Conservation (phyloP, 2,113 vertebrate species). For the Gnathonemus longibarbis region DNA sequence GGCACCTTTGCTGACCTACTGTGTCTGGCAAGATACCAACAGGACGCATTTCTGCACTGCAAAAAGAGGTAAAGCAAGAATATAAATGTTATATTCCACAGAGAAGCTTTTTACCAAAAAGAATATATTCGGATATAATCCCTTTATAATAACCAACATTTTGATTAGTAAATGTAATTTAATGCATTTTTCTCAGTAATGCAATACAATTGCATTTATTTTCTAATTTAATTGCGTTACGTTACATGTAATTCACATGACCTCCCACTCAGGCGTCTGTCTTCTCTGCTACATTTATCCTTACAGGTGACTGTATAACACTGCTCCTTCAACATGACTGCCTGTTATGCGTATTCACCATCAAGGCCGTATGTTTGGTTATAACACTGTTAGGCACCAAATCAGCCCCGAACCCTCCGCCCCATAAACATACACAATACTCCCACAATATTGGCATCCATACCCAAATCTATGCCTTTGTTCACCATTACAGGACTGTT, state of each 20-base stretch:
- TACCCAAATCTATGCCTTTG: background rate
- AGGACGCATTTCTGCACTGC: too few relatives aligned
- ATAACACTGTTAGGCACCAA: background rate
- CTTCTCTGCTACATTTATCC: background rate
- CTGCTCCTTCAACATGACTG: background rate
- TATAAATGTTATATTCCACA: background rate
- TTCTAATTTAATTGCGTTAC: background rate
- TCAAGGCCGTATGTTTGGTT: background rate
- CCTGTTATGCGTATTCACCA: background rate
- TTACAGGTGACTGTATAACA: background rate
- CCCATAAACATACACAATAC: background rate
- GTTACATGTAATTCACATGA: background rate
- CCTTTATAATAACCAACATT: background rate
- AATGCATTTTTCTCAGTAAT: background rate
- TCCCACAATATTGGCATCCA: background rate
- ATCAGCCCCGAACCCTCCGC: background rate
- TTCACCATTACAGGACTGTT: background rate
- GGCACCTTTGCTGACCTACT: too few relatives aligned
- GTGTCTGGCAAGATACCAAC: too few relatives aligned
- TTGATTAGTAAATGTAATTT: background rate
- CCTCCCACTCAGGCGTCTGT: background rate
- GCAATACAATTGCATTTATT: background rate
- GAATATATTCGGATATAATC: background rate
- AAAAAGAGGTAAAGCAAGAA: too few relatives aligned
- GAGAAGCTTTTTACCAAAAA: background rate